Percentiles rank a stretch among this genome's conserved stretches.
Conservation (phyloP, 2,113 vertebrate genomes). For the Okapia johnstoni region DNA sequence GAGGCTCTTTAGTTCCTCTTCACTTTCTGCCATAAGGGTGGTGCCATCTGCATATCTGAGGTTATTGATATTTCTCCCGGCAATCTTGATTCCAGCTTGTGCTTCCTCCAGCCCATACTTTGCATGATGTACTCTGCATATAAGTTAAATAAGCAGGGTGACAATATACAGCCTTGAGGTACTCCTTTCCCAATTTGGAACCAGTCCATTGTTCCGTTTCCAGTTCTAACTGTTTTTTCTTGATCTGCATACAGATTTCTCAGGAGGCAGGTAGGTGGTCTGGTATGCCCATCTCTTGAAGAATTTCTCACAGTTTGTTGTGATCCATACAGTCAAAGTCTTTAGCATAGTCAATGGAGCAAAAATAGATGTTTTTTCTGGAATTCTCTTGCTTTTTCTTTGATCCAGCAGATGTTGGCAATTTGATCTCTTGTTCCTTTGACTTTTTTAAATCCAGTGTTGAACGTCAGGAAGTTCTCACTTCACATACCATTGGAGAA, state of each 20-base stretch:
- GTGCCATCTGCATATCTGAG: neutral
- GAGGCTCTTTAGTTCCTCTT: neutral
- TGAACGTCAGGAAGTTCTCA: neutral
- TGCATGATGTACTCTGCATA: neutral
- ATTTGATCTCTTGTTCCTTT: neutral
- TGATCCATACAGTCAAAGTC: neutral
- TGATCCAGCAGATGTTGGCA: neutral
- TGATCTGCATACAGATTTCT: neutral
- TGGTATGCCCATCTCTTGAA: neutral
- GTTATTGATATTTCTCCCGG: neutral
- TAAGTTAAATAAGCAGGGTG: neutral
- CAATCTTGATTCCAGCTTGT: neutral
- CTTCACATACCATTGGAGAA: fast-evolving
- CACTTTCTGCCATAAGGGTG: neutral
- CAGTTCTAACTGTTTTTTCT: neutral
- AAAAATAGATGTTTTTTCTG: neutral
- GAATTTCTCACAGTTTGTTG: neutral
- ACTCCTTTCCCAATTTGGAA: neutral
- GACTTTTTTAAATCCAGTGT: neutral
- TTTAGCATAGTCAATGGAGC: neutral
- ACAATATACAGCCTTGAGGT: neutral
- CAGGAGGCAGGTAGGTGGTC: neutral
- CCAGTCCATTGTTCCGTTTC: neutral
- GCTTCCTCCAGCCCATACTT: neutral
- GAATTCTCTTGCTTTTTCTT: neutral